Percentiles rank a stretch among this genome's conserved stretches.
phyloP scores from a whole-genome alignment of 37 sponge, comb jelly and placozoan species.

The Agelas oroides region DNA sequence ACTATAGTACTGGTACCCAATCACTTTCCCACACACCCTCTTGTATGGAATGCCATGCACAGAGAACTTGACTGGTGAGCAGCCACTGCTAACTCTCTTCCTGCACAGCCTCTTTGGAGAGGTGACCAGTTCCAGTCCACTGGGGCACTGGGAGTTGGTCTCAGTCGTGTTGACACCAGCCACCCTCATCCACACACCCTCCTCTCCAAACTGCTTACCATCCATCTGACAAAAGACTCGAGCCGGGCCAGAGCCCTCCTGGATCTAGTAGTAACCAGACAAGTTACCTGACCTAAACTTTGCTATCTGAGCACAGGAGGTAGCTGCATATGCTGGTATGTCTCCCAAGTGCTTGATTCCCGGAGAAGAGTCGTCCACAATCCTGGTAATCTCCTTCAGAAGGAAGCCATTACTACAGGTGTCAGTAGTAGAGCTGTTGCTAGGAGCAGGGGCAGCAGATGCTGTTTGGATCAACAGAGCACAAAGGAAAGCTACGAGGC shows the following conservation, averaged over 20 bases:
- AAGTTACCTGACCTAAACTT: too few relatives aligned
- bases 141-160: conserved; percentile 19
- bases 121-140: conserved; percentile 30
- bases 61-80: conserved; percentile 28
- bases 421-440: too few relatives aligned
- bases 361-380: not conserved
- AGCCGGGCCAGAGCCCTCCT: conserved; percentile 2
- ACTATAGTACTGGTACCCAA: conserved; percentile 21
- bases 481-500: too few relatives aligned
- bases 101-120: conserved; percentile 16
- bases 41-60: conserved; percentile 17
- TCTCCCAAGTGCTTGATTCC: not conserved
- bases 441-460: too few relatives aligned
- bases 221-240: conserved; percentile 42
- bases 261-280: conserved; percentile 46
- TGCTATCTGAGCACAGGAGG: not conserved
- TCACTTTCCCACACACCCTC: conserved; percentile 42
- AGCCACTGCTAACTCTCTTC: not conserved
- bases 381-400: too few relatives aligned
- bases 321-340: not conserved
- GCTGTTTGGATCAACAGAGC: too few relatives aligned
- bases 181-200: conserved; percentile 37
- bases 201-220: not conserved
- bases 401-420: too few relatives aligned
- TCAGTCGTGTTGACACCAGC: conserved; percentile 42